Conservation (phyloP, 2,888 invertebrate genomes). For the Hydroisotoma schaefferi region DNA sequence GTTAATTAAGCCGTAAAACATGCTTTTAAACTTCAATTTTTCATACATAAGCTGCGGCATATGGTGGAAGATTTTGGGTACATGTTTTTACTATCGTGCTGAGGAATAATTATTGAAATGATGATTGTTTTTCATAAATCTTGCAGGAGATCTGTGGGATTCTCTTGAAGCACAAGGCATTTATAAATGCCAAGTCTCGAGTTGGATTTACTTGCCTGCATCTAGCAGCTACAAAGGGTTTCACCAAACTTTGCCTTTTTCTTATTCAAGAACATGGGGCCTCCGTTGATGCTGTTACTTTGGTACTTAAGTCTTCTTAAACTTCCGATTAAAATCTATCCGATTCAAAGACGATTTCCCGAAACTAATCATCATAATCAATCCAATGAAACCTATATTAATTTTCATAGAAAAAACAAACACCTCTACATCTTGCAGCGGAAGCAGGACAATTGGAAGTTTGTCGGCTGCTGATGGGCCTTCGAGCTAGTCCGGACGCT, state of each 20-base stretch:
- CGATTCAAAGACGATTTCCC: too few relatives aligned
- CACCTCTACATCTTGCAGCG: slow-evolving; percentile 94
- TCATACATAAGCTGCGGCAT: too few relatives aligned
- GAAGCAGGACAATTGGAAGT: slow-evolving; percentile 95
- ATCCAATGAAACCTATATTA: not conserved
- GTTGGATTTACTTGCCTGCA: slow-evolving; percentile 96
- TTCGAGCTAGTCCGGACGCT: slow-evolving; percentile 93
- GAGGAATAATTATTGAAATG: not conserved
- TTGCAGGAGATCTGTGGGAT: slow-evolving; percentile 59
- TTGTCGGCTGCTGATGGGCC: slow-evolving; percentile 81
- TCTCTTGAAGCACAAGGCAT: slow-evolving; percentile 93
- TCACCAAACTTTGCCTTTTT: slow-evolving; percentile 80
- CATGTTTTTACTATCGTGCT: not conserved
- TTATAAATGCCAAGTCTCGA: slow-evolving; percentile 98
- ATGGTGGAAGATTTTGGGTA: too few relatives aligned
- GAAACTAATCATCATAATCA: not conserved
- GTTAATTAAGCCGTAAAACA: slow-evolving; percentile 5
- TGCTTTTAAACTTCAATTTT: too few relatives aligned
- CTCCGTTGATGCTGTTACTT: slow-evolving; percentile 88
- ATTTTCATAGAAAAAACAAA: slow-evolving; percentile 74
- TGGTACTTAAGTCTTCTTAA: slow-evolving; percentile 54
- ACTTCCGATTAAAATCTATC: not conserved
- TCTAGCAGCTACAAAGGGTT: slow-evolving; percentile 94
- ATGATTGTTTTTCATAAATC: not conserved
- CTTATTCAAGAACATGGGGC: slow-evolving; percentile 93